A percentile compares a stretch with the other conserved stretches of the same genome.
phyloP scores from a whole-genome alignment of 2,888 invertebrate genomes.

The Anarsia innoxiella region DNA sequence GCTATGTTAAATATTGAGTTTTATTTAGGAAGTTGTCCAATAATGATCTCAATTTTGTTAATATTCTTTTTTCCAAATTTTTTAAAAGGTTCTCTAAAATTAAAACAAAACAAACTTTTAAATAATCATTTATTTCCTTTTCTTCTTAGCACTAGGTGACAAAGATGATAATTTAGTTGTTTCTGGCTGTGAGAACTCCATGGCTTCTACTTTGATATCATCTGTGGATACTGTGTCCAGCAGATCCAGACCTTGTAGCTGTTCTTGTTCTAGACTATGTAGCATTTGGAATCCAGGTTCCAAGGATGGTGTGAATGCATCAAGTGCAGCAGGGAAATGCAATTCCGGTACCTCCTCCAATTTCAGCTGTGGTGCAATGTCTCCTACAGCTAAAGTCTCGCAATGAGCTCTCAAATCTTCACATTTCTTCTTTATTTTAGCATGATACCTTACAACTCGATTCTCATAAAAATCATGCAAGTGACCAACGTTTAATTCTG shows the following conservation, averaged over 20 bases:
- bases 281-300: slow-evolving; percentile 80
- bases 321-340: slow-evolving; percentile 69
- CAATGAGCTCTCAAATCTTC: slow-evolving; percentile 41
- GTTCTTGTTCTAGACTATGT: slow-evolving; percentile 78
- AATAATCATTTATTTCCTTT: slow-evolving; percentile 46
- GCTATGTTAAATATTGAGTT: slow-evolving; percentile 43
- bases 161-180: slow-evolving; percentile 43
- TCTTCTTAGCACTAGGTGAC: slow-evolving; percentile 62
- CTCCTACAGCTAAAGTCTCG: slow-evolving; percentile 49
- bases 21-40: slow-evolving; percentile 26
- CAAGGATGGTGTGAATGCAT: slow-evolving; percentile 73
- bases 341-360: slow-evolving; percentile 70
- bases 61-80: background rate
- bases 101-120: no score
- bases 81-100: background rate
- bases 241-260: slow-evolving; percentile 58
- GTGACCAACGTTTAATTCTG: slow-evolving; percentile 59
- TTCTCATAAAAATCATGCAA: slow-evolving; percentile 62
- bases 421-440: slow-evolving; percentile 49
- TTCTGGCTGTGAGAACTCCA: slow-evolving; percentile 59
- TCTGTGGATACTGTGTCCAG: slow-evolving; percentile 54
- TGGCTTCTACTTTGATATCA: slow-evolving; percentile 60
- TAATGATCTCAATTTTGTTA: background rate
- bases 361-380: slow-evolving; percentile 53
- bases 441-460: slow-evolving; percentile 53